phyloP scores from a whole-genome alignment of 1,140 invertebrate species.

The Tribolium madens region DNA sequence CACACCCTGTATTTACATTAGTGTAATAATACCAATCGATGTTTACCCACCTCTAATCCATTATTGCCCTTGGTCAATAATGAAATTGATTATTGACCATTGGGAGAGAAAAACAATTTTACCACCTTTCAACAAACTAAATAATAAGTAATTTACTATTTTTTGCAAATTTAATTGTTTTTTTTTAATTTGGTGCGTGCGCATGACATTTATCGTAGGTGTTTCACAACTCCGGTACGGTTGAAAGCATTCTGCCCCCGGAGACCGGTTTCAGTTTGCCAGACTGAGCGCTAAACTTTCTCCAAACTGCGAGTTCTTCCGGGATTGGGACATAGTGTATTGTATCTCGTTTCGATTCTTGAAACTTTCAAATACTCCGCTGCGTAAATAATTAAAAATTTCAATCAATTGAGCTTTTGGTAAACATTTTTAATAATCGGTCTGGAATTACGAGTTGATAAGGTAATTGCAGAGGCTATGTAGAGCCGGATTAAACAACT shows the following conservation, averaged over 20 bases:
- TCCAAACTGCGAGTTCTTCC: slow-evolving; percentile 48
- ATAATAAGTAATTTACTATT: too few relatives aligned
- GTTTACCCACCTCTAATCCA: too few relatives aligned
- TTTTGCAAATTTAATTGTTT: too few relatives aligned
- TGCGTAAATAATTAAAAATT: not conserved
- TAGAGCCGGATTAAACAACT: slow-evolving; percentile 24
- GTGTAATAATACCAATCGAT: too few relatives aligned
- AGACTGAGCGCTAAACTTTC: slow-evolving; percentile 48
- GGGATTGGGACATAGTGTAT: slow-evolving; percentile 47
- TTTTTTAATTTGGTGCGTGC: too few relatives aligned
- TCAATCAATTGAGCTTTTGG: not conserved
- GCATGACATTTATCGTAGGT: slow-evolving; percentile 35
- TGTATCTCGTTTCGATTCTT: slow-evolving; percentile 37
- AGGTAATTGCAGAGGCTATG: slow-evolving; percentile 4
- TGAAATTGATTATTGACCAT: too few relatives aligned
- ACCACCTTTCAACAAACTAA: too few relatives aligned
- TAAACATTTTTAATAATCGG: not conserved
- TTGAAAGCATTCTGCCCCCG: slow-evolving; percentile 47
- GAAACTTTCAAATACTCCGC: slow-evolving; percentile 44
- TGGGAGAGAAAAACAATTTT: too few relatives aligned
- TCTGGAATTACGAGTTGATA: not conserved
- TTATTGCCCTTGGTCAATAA: too few relatives aligned
- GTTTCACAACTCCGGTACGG: slow-evolving; percentile 34
- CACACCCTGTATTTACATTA: too few relatives aligned
- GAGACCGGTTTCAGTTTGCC: slow-evolving; percentile 49